Conservation (phyloP, 2,888 invertebrate species). For the Priapulus caudatus region DNA sequence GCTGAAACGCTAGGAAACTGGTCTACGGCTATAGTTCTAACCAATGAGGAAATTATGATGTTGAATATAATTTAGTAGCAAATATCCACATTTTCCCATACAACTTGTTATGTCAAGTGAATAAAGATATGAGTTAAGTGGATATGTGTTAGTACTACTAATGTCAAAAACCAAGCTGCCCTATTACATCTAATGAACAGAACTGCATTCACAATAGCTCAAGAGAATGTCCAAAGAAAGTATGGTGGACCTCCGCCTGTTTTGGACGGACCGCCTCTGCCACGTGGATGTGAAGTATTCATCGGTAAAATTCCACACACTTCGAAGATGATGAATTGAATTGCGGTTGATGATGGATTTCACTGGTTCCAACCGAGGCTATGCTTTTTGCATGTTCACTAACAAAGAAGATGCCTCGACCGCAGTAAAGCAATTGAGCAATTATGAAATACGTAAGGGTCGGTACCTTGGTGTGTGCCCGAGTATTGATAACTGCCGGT, state of each 20-base stretch:
- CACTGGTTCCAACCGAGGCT: conserved; percentile 63
- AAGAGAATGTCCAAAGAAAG: conserved; percentile 65
- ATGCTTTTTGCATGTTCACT: conserved; percentile 59
- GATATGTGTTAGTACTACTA: too few relatives aligned
- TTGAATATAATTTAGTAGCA: too few relatives aligned
- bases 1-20: too few relatives aligned
- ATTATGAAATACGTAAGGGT: conserved; percentile 52
- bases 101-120: too few relatives aligned
- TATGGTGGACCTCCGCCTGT: conserved; percentile 53
- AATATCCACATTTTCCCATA: too few relatives aligned
- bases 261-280: conserved; percentile 43
- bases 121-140: too few relatives aligned
- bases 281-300: conserved; percentile 63
- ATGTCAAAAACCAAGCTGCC: conserved; percentile 14
- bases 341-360: conserved; percentile 58
- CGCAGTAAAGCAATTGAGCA: conserved; percentile 54
- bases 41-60: too few relatives aligned
- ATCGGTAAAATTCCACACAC: conserved; percentile 54
- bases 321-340: conserved; percentile 57
- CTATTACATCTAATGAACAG: conserved; percentile 36
- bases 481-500: conserved; percentile 67
- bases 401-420: conserved; percentile 47
- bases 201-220: conserved; percentile 46
- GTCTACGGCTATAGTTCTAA: too few relatives aligned
- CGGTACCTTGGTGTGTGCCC: conserved; percentile 58